These are phyloP conservation scores for Gymnocypris eckloni DNA, from an alignment of 2,797 vertebrate genomes.

Conservation along the genomic window DNA sequence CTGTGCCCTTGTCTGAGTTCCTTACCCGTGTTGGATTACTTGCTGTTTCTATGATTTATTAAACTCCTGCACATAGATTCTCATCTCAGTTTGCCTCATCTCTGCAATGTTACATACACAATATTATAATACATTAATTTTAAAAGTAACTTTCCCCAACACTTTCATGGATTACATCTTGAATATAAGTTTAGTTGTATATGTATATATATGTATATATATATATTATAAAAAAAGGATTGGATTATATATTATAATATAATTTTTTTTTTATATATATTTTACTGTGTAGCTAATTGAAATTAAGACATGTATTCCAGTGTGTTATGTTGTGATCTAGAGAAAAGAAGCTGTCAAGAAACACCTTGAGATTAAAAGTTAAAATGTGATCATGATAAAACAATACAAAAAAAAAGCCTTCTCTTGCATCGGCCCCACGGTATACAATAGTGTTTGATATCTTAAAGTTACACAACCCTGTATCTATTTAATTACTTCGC, in stretches of 20 bases:
- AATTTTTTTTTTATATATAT: no score
- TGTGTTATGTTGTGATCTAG: neutral
- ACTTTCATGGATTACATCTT: no score
- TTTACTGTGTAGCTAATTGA: neutral
- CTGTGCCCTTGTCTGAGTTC: neutral
- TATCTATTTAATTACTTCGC: neutral
- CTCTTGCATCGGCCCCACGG: neutral
- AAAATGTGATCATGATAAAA: neutral
- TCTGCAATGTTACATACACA: neutral
- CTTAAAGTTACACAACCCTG: neutral
- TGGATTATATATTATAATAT: no score
- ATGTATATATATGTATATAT: no score
- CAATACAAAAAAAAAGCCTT: neutral
- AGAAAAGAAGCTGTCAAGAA: neutral
- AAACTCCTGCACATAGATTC: neutral
- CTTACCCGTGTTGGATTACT: neutral
- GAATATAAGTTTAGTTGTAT: no score
- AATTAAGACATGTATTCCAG: neutral
- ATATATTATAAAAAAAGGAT: no score
- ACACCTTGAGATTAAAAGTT: neutral
- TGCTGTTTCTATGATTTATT: neutral
- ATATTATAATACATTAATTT: no score
- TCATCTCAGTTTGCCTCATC: neutral
- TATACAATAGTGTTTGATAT: neutral
- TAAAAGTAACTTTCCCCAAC: no score